Conservation (phyloP, 2,888 invertebrate species). For the Eledone cirrhosa region DNA sequence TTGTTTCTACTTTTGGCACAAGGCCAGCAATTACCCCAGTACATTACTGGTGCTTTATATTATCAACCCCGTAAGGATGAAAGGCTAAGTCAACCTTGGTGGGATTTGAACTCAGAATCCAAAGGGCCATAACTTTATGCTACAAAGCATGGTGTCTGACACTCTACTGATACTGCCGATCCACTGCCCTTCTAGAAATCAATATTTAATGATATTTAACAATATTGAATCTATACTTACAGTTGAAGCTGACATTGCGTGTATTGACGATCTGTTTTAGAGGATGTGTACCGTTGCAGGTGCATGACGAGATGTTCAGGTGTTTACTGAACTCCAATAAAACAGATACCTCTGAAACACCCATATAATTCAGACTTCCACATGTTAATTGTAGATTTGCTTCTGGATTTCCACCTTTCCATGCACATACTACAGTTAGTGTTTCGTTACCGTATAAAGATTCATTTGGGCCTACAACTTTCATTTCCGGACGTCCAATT, state of each 20-base stretch:
- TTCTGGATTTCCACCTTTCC: slow-evolving; percentile 29
- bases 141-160: too few relatives aligned
- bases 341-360: slow-evolving; percentile 22
- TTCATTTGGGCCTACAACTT: slow-evolving; percentile 12
- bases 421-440: slow-evolving; percentile 7
- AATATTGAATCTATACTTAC: neutral
- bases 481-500: slow-evolving; percentile 15
- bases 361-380: slow-evolving; percentile 21
- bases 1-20: too few relatives aligned
- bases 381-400: slow-evolving; percentile 22
- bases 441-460: slow-evolving; percentile 26
- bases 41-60: too few relatives aligned
- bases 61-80: too few relatives aligned
- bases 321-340: slow-evolving; percentile 8
- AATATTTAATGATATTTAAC: too few relatives aligned
- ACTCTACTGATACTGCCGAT: too few relatives aligned
- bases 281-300: slow-evolving; percentile 24
- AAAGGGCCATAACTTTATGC: too few relatives aligned
- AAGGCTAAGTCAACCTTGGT: too few relatives aligned
- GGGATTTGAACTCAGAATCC: too few relatives aligned
- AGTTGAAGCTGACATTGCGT: slow-evolving; percentile 18
- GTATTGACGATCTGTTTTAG: slow-evolving; percentile 12
- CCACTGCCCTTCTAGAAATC: too few relatives aligned
- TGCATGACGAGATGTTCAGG: slow-evolving; percentile 21
- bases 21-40: too few relatives aligned